phyloP scores from a whole-genome alignment of 2,888 invertebrate genomes.

The Phasia obesa region DNA sequence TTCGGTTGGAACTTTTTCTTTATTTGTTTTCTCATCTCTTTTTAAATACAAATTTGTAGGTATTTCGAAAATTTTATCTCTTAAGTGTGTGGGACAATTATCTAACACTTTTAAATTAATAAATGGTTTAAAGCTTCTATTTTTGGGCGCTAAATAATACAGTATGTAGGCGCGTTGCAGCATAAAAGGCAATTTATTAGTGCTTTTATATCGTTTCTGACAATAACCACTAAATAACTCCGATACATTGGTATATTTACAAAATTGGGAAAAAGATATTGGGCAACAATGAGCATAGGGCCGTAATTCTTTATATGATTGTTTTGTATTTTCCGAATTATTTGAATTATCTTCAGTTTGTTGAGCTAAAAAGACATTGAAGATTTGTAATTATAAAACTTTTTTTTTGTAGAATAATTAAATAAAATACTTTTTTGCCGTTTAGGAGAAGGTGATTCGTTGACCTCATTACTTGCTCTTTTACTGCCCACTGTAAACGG shows the following conservation, averaged over 20 bases:
- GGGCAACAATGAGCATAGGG: constrained; percentile 48
- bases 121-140: constrained; percentile 28
- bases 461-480: neutral
- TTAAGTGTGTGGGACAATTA: constrained; percentile 23
- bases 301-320: constrained; percentile 3
- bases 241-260: constrained; percentile 26
- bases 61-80: constrained; percentile 18
- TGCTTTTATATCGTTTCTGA: constrained; percentile 22
- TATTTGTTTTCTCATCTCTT: neutral
- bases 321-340: neutral
- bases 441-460: constrained; percentile 19
- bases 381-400: neutral
- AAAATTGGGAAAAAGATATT: constrained; percentile 22
- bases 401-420: neutral
- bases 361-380: neutral
- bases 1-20: too few species aligned
- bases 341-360: neutral
- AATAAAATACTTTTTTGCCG: constrained; percentile 19
- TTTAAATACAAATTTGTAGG: constrained; percentile 22
- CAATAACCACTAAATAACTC: constrained; percentile 32
- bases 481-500: neutral
- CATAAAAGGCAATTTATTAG: constrained; percentile 25
- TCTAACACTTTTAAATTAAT: constrained; percentile 7
- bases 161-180: constrained; percentile 35
- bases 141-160: constrained; percentile 23